Evolutionary conservation across 2,888 invertebrate genomes (phyloP).

Genomic region (Rhogogaster chlorosoma): DNA sequence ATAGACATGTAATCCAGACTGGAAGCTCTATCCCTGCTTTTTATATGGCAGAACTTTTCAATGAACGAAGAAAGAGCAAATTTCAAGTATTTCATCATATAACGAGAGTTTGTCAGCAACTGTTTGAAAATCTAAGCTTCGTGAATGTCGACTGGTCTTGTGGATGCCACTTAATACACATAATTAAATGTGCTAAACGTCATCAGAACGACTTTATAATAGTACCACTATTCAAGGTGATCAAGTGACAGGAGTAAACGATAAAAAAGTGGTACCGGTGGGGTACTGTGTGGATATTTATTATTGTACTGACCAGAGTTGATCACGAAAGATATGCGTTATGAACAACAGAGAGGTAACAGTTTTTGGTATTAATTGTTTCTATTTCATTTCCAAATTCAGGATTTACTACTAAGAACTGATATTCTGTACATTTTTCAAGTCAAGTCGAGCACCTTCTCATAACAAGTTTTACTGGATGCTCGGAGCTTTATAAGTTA

Average conservation of each 20-base stretch:
- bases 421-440: neutral
- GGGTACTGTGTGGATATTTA: neutral
- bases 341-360: neutral
- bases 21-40: neutral
- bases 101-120: neutral
- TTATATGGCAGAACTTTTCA: neutral
- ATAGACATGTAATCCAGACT: neutral
- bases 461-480: neutral
- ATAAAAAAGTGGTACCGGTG: neutral
- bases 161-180: neutral
- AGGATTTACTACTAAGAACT: neutral
- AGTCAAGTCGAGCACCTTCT: neutral
- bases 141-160: neutral
- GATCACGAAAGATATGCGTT: neutral
- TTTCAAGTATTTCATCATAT: neutral
- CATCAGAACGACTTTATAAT: neutral
- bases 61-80: neutral
- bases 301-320: neutral
- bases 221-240: constrained; percentile 3
- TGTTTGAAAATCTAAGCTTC: neutral
- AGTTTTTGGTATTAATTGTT: neutral
- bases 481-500: neutral
- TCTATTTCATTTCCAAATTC: neutral
- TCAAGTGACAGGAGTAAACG: neutral
- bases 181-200: neutral